Base-by-base conservation (phyloP, 2,888 invertebrate genomes). In the Coleophora deauratella region DNA sequence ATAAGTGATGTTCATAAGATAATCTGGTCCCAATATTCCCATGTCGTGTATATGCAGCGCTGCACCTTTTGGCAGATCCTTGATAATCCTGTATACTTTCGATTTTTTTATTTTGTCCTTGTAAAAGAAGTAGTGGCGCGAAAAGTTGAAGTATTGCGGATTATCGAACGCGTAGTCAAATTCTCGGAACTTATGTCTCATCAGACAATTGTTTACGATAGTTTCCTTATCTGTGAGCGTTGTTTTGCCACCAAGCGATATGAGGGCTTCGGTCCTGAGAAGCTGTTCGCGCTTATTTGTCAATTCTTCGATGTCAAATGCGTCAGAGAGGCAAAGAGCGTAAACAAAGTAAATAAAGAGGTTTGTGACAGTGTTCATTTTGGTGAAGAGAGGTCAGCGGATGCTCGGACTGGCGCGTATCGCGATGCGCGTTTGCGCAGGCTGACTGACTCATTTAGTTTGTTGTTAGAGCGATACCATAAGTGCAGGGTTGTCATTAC, bases 41-140 rank as follows among this genome's bases (percentile, higher is more conserved):
- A 89, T 88, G 49, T 92, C 89, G 58, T 93, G 93, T 0, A 89
- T 81, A 62, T 93, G 94, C 10, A 93, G 66, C 0, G 89, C 88
- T 0, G 88, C 91, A 3, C 93, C 95, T 73, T 95, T 95, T 0
- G 95, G 95, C 86, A 95, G 87, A 30, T 70, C 71, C 46, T 87
- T 79, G 9, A 95, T 88, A 7, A 93, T 81, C 50, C 88, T 69
- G 57, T 90, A 93, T 0, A 94, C 89, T 45, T 88, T 79, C 0
- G 93, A 92, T 0, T 78, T 51, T 6, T 86, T 76, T 34, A 94
- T 91, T 11, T 76, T 64, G 1, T 84, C 58, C 55, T 88, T 88
- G 2, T 89, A 88, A 1, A 77, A 62, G 57, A 93, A 89, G 54
- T 91, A 91, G 60, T 92, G 92, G 15, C 81, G 80, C 0, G 91